Evolutionary conservation across 2,888 invertebrate species (phyloP).

Genomic region (Conops quadrifasciatus): DNA sequence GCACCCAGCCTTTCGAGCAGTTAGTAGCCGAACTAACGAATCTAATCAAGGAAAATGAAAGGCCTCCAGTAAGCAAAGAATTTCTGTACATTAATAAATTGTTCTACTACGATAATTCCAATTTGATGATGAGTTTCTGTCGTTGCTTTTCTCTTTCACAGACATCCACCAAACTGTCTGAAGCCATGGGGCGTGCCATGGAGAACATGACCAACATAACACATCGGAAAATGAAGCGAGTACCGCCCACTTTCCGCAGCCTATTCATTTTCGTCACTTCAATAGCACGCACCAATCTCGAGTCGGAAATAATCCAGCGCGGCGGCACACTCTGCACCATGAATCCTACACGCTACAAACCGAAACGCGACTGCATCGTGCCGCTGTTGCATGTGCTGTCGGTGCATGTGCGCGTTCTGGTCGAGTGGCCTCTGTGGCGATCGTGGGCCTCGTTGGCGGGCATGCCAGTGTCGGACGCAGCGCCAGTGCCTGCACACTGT

Average conservation of each 20-base stretch:
- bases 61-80: constrained; percentile 69
- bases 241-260: constrained; percentile 74
- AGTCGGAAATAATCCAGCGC: constrained; percentile 89
- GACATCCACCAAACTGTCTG: constrained; percentile 78
- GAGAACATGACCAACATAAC: constrained; percentile 92
- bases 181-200: constrained; percentile 92
- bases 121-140: constrained; percentile 8
- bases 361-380: constrained; percentile 84
- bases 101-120: neutral
- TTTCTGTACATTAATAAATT: too few relatives aligned
- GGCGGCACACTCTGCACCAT: constrained; percentile 78
- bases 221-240: constrained; percentile 78
- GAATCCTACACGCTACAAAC: constrained; percentile 73
- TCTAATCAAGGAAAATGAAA: constrained; percentile 75
- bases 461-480: constrained; percentile 58
- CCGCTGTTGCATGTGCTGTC: constrained; percentile 89
- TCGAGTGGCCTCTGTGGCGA: constrained; percentile 70
- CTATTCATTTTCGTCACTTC: constrained; percentile 90
- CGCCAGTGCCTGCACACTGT: constrained; percentile 63
- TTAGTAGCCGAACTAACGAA: constrained; percentile 67
- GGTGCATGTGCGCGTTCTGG: constrained; percentile 81
- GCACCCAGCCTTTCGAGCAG: constrained; percentile 62
- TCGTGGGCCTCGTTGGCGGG: constrained; percentile 65
- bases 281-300: constrained; percentile 89
- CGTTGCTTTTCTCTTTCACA: constrained; percentile 53